Conservation (phyloP, 2,888 invertebrate genomes). For the Parnassius smintheus region DNA sequence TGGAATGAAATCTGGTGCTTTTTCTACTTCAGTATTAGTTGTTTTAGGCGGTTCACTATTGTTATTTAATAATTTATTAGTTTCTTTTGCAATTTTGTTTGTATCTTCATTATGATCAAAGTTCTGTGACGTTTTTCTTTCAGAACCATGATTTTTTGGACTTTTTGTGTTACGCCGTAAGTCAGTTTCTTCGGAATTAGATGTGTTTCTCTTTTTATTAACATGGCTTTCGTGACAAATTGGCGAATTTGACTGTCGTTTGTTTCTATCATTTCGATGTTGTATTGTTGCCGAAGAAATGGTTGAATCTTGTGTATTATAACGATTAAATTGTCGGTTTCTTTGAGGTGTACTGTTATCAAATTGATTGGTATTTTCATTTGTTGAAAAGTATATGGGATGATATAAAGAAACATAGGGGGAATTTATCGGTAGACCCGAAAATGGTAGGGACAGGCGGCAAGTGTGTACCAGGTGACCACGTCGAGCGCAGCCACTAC, state of each 20-base stretch:
- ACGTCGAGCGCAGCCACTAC: constrained; percentile 79
- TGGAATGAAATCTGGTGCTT: constrained; percentile 55
- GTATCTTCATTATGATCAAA: constrained; percentile 30
- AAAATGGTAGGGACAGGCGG: constrained; percentile 60
- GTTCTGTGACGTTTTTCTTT: constrained; percentile 41
- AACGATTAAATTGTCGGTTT: constrained; percentile 25
- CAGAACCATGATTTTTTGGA: constrained; percentile 31
- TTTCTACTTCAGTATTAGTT: constrained; percentile 36
- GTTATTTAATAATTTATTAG: constrained; percentile 29
- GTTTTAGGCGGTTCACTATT: constrained; percentile 31
- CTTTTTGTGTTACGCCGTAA: constrained; percentile 38
- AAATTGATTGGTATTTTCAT: constrained; percentile 20
- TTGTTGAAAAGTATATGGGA: constrained; percentile 41
- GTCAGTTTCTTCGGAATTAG: constrained; percentile 39
- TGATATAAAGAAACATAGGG: constrained; percentile 62
- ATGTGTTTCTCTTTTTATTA: constrained; percentile 54
- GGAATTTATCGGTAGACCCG: constrained; percentile 61
- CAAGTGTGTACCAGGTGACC: constrained; percentile 77
- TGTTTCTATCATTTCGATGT: constrained; percentile 39
- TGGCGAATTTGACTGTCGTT: constrained; percentile 68
- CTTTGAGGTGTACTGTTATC: constrained; percentile 25
- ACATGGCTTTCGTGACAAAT: constrained; percentile 51
- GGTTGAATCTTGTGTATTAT: constrained; percentile 34
- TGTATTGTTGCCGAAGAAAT: constrained; percentile 29
- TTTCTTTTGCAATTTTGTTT: constrained; percentile 25